Percentiles rank a stretch among this genome's conserved stretches.
These are phyloP conservation scores for Coregonus suidteri DNA, from an alignment of 2,797 vertebrate species.

Conservation along the genomic window DNA sequence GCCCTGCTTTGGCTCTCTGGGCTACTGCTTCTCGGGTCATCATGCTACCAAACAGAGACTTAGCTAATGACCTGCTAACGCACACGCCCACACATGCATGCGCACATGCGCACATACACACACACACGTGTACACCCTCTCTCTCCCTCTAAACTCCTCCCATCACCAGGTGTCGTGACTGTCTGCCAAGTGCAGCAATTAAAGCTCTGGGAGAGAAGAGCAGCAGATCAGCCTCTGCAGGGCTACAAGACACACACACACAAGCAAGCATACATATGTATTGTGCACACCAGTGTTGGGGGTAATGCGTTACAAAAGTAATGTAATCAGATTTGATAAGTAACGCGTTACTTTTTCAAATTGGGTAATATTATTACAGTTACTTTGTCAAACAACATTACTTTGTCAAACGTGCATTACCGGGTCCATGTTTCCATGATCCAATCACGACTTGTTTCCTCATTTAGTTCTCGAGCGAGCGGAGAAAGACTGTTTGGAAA, in stretches of 20 bases:
- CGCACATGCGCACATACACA: neutral
- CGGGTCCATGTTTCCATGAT: no score
- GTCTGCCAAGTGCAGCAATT: constrained; percentile 70
- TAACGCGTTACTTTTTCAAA: no score
- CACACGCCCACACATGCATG: neutral
- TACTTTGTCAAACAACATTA: no score
- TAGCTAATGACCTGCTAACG: neutral
- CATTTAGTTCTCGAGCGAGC: no score
- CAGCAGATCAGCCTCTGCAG: constrained; percentile 62
- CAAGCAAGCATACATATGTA: neutral
- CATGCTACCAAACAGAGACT: neutral
- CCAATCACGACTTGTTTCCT: no score
- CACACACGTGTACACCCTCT: neutral
- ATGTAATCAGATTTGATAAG: no score
- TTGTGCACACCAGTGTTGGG: neutral
- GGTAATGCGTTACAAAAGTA: no score
- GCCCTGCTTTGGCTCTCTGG: neutral
- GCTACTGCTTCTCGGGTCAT: neutral
- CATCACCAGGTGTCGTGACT: constrained; percentile 60
- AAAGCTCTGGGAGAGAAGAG: constrained; percentile 58
- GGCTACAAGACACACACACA: constrained; percentile 17
- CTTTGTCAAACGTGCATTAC: no score
- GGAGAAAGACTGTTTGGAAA: no score
- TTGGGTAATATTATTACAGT: no score
- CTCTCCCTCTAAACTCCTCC: neutral